Evolutionary conservation across 2,113 vertebrate species (phyloP).

Genomic region (Laticauda laticaudata): DNA sequence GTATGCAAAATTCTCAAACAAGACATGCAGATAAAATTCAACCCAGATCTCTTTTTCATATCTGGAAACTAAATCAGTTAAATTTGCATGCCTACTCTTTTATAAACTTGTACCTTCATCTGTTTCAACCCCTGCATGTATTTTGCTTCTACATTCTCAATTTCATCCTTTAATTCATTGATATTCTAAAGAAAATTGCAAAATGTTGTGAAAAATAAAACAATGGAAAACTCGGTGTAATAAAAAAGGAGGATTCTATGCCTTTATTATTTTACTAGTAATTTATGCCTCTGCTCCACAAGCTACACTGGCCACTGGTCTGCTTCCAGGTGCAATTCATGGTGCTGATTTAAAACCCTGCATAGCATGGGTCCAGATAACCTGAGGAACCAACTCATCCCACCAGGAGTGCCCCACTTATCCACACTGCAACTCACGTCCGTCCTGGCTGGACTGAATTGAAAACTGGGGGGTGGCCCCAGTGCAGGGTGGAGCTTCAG

Average conservation of each 20-base stretch:
- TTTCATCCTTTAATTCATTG: conserved; percentile 96
- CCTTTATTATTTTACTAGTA: not conserved
- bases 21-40: conserved; percentile 41
- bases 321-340: too few relatives aligned
- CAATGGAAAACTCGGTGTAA: rapidly evolving
- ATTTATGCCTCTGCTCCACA: not conserved
- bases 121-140: conserved; percentile 93
- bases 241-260: not conserved
- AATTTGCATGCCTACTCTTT: conserved; percentile 1
- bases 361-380: too few relatives aligned
- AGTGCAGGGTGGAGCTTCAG: too few relatives aligned
- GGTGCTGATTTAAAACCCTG: too few relatives aligned
- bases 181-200: conserved; percentile 82
- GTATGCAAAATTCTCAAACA: conserved; percentile 6
- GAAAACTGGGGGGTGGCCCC: too few relatives aligned
- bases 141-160: conserved; percentile 93
- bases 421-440: too few relatives aligned
- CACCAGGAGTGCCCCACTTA: not conserved
- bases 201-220: conserved; percentile 1
- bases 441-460: too few relatives aligned
- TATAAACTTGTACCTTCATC: conserved; percentile 80
- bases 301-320: too few relatives aligned
- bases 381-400: not conserved
- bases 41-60: not conserved
- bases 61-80: conserved; percentile 46